Base-by-base conservation (phyloP, 2,888 invertebrate genomes). In the Vesta saturnalis region DNA sequence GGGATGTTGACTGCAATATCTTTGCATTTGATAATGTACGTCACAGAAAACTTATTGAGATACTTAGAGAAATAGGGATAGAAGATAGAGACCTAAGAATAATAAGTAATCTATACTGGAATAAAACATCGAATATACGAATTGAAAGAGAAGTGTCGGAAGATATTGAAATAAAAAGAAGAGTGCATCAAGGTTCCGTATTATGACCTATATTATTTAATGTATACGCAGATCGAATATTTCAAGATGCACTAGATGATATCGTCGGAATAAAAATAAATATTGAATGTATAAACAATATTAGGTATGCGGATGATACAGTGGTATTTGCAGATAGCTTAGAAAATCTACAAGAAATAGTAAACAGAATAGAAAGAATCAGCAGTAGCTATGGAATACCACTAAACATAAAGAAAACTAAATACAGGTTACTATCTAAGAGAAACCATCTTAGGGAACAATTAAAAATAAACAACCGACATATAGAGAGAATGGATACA, bases 21-120 rank as follows among this genome's bases (percentile, higher is more conserved):
- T 5, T 14, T 39, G 60, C 10, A 14, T 47, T 59, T 14, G 22
- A 59, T 22, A 43, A 15, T 12, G 46, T 59, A 47, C 12, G 19
- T 1, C 46, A 46, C 39, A 6, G 18, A 14, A 47, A 30, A 30
- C 30, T 61, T 18, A 60, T 4, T 18, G 16, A 52, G 52, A 60
- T 60, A 52, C 30, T 52, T 8, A 30, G 22, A 61, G 30, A 61
- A 16, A 61, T 61, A 14, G 61, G 49, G 16, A 6, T 54, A 19
- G 12, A 61, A 4, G 23, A 1, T 23, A 1, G 43, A n/a, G n/a
- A 59, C 43, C 21, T 46, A n/a, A 19, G 16, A 30, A 60, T 60
- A 15, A 60, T 60, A 1, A 52, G 60, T 16, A 60, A 52, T 18
- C 22, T 60, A 16, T 60, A 60, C 52, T 60, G 49, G 60, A 49